Conservation (phyloP, 2,888 invertebrate genomes). For the Hololepta plana region DNA sequence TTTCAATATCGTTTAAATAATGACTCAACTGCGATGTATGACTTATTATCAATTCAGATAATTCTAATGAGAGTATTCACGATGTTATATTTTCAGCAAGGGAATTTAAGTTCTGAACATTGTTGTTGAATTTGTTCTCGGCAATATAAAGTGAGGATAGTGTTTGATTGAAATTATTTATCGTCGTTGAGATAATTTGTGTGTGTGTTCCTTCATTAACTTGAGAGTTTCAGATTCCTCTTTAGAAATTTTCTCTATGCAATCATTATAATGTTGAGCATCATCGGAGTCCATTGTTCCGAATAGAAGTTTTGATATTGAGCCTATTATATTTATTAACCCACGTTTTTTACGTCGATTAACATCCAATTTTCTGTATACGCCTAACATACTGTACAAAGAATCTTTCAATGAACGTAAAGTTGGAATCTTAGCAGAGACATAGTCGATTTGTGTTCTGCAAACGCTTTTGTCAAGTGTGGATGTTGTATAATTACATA, state of each 20-base stretch:
- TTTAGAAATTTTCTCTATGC: not conserved
- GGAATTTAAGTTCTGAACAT: no score
- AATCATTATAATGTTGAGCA: slow-evolving; percentile 1
- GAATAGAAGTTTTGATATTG: not conserved
- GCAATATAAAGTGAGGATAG: no score
- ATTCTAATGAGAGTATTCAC: no score
- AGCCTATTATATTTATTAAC: not conserved
- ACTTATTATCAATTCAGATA: no score
- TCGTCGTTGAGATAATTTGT: not conserved
- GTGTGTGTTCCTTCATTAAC: not conserved
- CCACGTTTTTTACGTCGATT: not conserved
- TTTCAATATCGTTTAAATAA: no score
- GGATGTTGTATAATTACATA: not conserved
- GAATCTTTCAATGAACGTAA: not conserved
- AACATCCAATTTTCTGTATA: not conserved
- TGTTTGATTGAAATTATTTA: not conserved
- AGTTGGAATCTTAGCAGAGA: not conserved
- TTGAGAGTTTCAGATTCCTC: not conserved
- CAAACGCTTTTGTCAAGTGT: not conserved
- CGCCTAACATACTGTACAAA: slow-evolving; percentile 1
- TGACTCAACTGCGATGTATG: no score
- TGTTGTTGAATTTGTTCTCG: no score
- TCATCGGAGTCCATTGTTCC: not conserved
- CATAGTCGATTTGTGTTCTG: no score
- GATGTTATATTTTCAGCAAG: no score